These are phyloP conservation scores for rat (Rattus norvegicus) DNA, from an alignment of 2,113 vertebrate species.

Conservation along the genomic window GRCr8 NC_086028.1:79041501-79042000, in stretches of 20 bases:
- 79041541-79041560: not conserved
- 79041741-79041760: not conserved
- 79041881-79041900: conserved; percentile 71
- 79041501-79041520: not conserved
- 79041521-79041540: not conserved
- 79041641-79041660: conserved; percentile 63
- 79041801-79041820: conserved; percentile 55
- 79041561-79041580: conserved; percentile 36
- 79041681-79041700: not conserved
- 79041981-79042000: not conserved
- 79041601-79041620: conserved; percentile 59
- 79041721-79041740: not conserved
- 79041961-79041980: not conserved
- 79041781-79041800: conserved; percentile 20
- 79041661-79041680: conserved; percentile 53
- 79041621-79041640: conserved; percentile 73
- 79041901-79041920: conserved; percentile 64
- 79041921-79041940: conserved; percentile 63
- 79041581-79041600: conserved; percentile 37
- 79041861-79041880: conserved; percentile 59
- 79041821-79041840: conserved; percentile 34
- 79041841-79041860: conserved; percentile 43
- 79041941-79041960: conserved; percentile 60
- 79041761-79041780: conserved; percentile 15
- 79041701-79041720: not conserved